Conservation (phyloP, 2,113 vertebrate species). For the Salvelinus fontinalis region DNA sequence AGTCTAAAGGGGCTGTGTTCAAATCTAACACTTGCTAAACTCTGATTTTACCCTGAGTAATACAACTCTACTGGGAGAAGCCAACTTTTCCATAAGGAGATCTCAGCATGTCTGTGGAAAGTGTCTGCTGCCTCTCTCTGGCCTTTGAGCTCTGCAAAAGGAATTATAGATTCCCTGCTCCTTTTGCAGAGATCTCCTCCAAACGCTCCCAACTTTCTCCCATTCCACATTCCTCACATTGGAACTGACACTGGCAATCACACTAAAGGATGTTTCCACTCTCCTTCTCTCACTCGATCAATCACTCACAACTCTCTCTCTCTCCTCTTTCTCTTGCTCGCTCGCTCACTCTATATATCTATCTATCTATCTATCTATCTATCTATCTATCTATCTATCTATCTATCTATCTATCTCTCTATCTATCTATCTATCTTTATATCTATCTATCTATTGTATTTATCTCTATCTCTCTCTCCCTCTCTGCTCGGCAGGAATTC, state of each 20-base stretch:
- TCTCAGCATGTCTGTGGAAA: not conserved
- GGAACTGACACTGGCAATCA: slow-evolving; percentile 21
- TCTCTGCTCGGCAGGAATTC: not conserved
- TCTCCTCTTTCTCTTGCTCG: not conserved
- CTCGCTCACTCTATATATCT: not conserved
- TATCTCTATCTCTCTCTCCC: not conserved
- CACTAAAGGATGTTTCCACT: not conserved
- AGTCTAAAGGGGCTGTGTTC: not conserved
- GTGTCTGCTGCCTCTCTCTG: slow-evolving; percentile 6
- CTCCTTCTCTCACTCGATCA: slow-evolving; percentile 7
- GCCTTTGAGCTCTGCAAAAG: slow-evolving; percentile 11
- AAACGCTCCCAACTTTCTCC: slow-evolving; percentile 10
- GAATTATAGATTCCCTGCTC: slow-evolving; percentile 29
- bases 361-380: not conserved
- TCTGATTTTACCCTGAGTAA: not conserved
- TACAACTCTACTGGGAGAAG: not conserved
- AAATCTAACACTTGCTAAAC: not conserved
- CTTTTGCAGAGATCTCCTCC: slow-evolving; percentile 29
- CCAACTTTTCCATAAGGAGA: not conserved
- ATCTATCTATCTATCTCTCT: not conserved
- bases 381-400: not conserved
- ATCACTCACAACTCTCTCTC: not conserved
- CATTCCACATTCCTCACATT: not conserved
- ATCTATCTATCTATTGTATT: not conserved
- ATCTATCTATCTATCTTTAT: not conserved